Evolutionary conservation across 92 coral and sea anemone genomes (phyloP), one percentile per base, ranked within the genome.

Genomic region (Micromussa lordhowensis): DNA sequence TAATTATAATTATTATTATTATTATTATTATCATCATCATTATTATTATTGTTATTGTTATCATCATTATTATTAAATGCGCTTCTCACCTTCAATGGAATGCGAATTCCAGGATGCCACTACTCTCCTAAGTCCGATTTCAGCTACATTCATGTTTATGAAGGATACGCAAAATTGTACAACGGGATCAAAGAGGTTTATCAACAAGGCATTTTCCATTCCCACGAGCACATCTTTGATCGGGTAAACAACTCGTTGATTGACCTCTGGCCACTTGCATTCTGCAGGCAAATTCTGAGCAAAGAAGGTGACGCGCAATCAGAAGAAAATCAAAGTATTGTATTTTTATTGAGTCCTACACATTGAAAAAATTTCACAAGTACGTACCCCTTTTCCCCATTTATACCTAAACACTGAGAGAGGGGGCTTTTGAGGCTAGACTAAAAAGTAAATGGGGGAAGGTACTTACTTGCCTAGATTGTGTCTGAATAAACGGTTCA

Each of bases 211-310:
- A 76, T 93, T 93, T 71, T 91, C 94, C 90, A 93, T 88, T 70
- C 84, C 68, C 57, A 80, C 90, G 34, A 93, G 89, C 11, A 82
- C 79, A 63, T 68, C 92, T 82, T 93, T 93, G 61, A 93, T 93
- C 35, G 96, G 94, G 61, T 93, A 93, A 19, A 88, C 61, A 17
- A 93, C 90, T 14, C 94, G 70, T 61, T 91, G 92, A 61, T 93
- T 91, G 15, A 91, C 82, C 88, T 93, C 96, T 48, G 92, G 92
- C 96, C 96, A 93, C 40, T 93, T 91, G 34, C 94, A 73, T 77
- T 93, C 94, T 55, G 96, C 96, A 31, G 90, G 92, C 36, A 91
- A 88, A 82, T 93, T 93, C 96, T 93, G 72, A 40, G 71, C 64
- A 53, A 53, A 53, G 57, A 53, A 53, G 57, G 57, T 53, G 57